Base-by-base conservation (phyloP, 2,797 vertebrate genomes). In the Smutsia temminckii region DNA sequence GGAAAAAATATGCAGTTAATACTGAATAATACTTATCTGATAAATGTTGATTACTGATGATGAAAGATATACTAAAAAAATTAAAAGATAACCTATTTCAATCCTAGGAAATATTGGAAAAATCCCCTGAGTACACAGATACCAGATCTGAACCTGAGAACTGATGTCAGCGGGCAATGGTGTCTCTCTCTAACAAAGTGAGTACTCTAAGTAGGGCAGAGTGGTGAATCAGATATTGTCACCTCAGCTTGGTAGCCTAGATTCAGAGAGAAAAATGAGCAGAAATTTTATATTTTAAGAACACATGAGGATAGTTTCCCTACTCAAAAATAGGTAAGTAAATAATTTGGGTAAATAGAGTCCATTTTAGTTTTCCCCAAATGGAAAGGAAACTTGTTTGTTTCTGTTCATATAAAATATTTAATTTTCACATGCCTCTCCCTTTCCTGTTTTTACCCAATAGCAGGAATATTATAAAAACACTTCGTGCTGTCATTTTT, bases 371-470 rank as follows among this genome's bases (percentile, higher is more conserved):
- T 69, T 88, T 84, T 85, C 16, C 84, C 57, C 7, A 84, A 80
- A 91, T 5, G 53, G 29, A 96, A 90, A 91, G 51, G 37, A 80
- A 77, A 92, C 17, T 2, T 6, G 7, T 71, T 77, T 37, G 21
- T 51, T 81, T 88, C 40, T 69, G 55, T 74, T 79, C 53, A 74
- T 69, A 61, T 57, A 64, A 91, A 94, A 85, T 64, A 74, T 18
- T 87, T 88, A 85, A 88, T 95, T 95, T 93, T 74, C 94, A 95
- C 53, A 75, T 34, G 93, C 87, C 89, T 96, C 89, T 94, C 96
- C 89, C 85, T 97, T 97, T 97, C 95, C 95, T 97, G 93, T 95
- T 96, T 96, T 96, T 74, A 79, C 77, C 80, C 89, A 16, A 94
- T 94, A 94, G 68, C 68, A 66, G 57, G 86, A 64, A 78, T 94